Evolutionary conservation across 2,888 invertebrate species (phyloP).

Genomic region (Drosophila neutralis): DNA sequence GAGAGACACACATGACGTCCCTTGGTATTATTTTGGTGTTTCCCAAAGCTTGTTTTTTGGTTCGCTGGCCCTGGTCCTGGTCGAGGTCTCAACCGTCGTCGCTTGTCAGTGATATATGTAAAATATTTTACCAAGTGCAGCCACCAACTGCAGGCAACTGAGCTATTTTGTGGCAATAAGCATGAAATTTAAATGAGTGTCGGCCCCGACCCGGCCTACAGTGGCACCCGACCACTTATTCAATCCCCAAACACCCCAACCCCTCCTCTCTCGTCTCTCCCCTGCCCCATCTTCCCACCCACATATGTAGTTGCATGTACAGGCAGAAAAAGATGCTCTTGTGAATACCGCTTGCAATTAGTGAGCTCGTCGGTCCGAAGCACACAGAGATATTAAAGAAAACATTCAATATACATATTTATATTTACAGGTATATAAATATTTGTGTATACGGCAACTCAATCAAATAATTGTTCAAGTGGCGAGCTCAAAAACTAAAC

Average conservation of each 20-base stretch:
- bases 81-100: slow-evolving; percentile 56
- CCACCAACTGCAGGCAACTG: slow-evolving; percentile 59
- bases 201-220: slow-evolving; percentile 18
- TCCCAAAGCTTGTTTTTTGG: slow-evolving; percentile 80
- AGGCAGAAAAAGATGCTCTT: slow-evolving; percentile 42
- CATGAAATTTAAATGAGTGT: slow-evolving; percentile 78
- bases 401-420: slow-evolving; percentile 34
- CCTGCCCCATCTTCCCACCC: neutral
- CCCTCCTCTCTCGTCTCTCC: neutral
- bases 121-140: slow-evolving; percentile 53
- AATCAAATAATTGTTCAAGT: slow-evolving; percentile 60
- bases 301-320: slow-evolving; percentile 24
- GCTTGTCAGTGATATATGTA: slow-evolving; percentile 76
- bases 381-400: slow-evolving; percentile 17
- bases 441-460: slow-evolving; percentile 35
- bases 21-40: slow-evolving; percentile 77
- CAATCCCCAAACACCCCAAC: slow-evolving; percentile 2
- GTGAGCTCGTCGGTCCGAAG: slow-evolving; percentile 43
- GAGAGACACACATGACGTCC: slow-evolving; percentile 44
- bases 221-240: slow-evolving; percentile 24
- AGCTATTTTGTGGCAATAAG: slow-evolving; percentile 79
- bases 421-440: neutral
- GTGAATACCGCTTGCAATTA: slow-evolving; percentile 70
- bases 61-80: slow-evolving; percentile 68
- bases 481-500: slow-evolving; percentile 36